Base-by-base conservation (phyloP, 2,113 vertebrate species). In the Dicrurus megarhynchus region DNA sequence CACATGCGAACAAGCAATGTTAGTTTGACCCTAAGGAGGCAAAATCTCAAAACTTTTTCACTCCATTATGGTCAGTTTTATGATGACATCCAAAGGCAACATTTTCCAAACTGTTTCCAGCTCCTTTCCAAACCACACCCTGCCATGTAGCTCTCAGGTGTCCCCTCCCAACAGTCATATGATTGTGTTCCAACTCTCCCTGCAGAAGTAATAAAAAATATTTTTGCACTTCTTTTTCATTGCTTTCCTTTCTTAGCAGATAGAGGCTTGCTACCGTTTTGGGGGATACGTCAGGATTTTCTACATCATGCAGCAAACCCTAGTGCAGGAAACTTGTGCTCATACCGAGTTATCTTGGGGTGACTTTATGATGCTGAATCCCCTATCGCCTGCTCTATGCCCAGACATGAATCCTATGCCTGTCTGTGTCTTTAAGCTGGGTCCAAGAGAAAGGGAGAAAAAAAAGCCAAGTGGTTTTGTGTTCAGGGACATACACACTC, bases 1-100 rank as follows among this genome's bases (percentile, higher is more conserved):
- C 49, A 46, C 0, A 0, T 60, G n/a, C 6, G n/a, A 69, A 56
- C 5, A 52, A n/a, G 44, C 6, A 47, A 39, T 0, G 0, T 47
- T 64, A 37, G 7, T 76, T 85, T 89, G 64, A 63, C 49, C 41
- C 18, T 3, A 2, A 14, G 28, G 70, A 85, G 44, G 50, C 22
- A 90, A 85, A 89, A 60, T 82, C 22, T 52, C 63, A 49, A 63
- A 83, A 26, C 3, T 52, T 79, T 84, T 94, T 83, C 26, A 41
- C 28, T 73, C 57, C 19, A 9, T 73, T 28, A 16, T 33, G 44
- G 49, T 73, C 70, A 57, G n/a, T 53, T 93, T 44, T 76, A n/a
- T 53, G 23, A 23, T 69, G 59, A 69, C 15, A 90, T 53, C 17
- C 10, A 35, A 69, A 63, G 46, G 18, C 44, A 73, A 6, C 46